Evolutionary conservation across 1,140 invertebrate genomes (phyloP), one percentile per base, ranked within the genome.

Genomic region (Philaenus spumarius): DNA sequence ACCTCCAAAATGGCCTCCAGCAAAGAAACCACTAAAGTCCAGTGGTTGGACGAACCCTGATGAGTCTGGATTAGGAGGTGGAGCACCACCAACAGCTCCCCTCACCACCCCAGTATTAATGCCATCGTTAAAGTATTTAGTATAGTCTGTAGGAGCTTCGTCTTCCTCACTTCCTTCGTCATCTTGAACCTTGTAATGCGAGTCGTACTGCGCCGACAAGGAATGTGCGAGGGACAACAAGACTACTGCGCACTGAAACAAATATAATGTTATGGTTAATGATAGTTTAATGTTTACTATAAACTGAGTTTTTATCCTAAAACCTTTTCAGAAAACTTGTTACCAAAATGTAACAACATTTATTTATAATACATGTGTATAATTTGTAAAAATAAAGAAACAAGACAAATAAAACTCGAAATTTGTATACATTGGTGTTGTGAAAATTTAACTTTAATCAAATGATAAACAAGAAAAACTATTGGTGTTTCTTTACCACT

Each of bases 21-120:
- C 20, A 19, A 59, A 59, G 19, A 59, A 45, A n/a, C 23, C 47
- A 2, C 48, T 34, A 19, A 59, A 59, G 24, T 59, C 58, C 11
- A 59, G 43, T 12, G 58, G 51, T 23, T 59, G 48, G 11, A 62
- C 60, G 19, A 59, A 58, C 9, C 46, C 52, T 2, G 43, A 26
- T 12, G 37, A 17, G 11, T 17, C n/a, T 19, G 48, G 30, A 17
- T 30, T 19, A 6, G 43, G 43, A 1, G 26, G 34, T 6, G 30
- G n/a, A 23, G 15, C 46, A 15, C 30, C 15, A 20, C 45, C 9
- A 7, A 12, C 35, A 1, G 47, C 56, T 11, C n/a, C 23, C 2
- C 19, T 6, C 15, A 35, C 46, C 4, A 14, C 26, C 12, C 56
- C 56, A 23, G 30, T 35, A 30, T 30, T 30, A 30, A 30, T 30